Evolutionary conservation across 2,797 vertebrate species (phyloP), one percentile per base, ranked within the genome.

Genomic region (Bovichtus variegatus): DNA sequence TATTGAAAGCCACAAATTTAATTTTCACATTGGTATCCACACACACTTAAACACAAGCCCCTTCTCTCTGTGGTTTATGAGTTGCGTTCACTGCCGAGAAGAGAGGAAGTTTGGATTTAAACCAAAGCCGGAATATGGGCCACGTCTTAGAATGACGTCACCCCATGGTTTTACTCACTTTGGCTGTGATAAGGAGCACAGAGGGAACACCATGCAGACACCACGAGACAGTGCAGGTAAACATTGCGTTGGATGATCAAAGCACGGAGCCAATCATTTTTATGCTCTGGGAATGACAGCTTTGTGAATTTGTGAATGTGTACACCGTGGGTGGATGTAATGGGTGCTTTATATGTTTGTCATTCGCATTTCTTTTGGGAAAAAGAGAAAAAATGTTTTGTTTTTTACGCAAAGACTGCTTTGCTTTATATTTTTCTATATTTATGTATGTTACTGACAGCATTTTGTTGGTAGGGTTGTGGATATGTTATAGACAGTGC

Each of bases 51-150:
- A 27, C 63, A 29, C 41, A 47, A 38, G 27, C 21, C 6, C 40
- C 44, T 47, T 15, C 49, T 29, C 34, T 68, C 41, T 11, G 15
- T 40, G 55, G 69, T 59, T 63, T 71, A 65, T 57, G 44, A 27
- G 41, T 62, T 79, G 49, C 2, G 0, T 73, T 84, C 36, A 60
- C 51, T 75, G 38, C 69, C 1, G 25, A 85, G 65, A 87, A 68
- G 44, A 72, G 71, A 84, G 68, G 82, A 88, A 79, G 80, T 77
- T 60, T 86, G 59, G 47, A 76, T 65, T 59, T 83, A 89, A 91
- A 85, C 82, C 76, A 82, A 82, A 81, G 54, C 0, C 12, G 74
- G 70, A 84, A 81, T 71, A 84, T 23, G 51, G 76, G 69, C 59
- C 75, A 80, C 63, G 53, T 81, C 63, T 77, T 81, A 71, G 76